Evolutionary conservation across 2,113 vertebrate genomes (phyloP), one percentile per base, ranked within the genome.

Genomic region (Limnothrissa miodon): DNA sequence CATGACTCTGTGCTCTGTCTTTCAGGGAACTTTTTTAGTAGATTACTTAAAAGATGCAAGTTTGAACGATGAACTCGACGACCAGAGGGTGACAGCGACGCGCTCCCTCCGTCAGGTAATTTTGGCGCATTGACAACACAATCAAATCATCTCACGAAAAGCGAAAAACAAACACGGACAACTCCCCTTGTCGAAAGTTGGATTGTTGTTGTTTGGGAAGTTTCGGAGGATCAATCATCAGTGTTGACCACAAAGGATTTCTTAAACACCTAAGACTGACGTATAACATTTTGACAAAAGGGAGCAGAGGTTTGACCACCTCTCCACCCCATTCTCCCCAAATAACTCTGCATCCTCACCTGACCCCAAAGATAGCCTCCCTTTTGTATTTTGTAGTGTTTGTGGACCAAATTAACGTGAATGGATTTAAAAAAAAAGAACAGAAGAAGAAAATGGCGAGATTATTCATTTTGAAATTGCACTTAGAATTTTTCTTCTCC

Each of bases 341-440:
- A 70, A 70, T 70, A 70, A 70, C 62, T 70, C 25, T 70, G 3
- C 62, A 70, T 70, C 62, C 62, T 70, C 62, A 70, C 62, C 62
- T 70, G 62, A 70, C 62, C 62, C 62, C 62, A 70, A 70, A 70
- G 62, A 70, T 70, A 70, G 62, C 62, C 25, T 15, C 62, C 70
- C 80, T 91, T 89, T 88, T 89, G 79, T 85, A 90, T 86, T 81
- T 78, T 79, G 87, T 84, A 94, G 94, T 95, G 94, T 95, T 96
- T 95, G 93, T 93, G 94, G 94, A 95, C 94, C 93, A 92, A 66
- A 95, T 93, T 94, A 94, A 91, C 92, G 93, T 93, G 94, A 95
- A 95, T 94, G 93, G 92, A 94, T 95, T 95, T n/a, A n/a, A n/a
- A 44, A 83, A 93, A 93, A 81, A 81, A 74, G 42, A 42, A 80